Evolutionary conservation across 1,140 invertebrate species (phyloP), one percentile per base, ranked within the genome.

Genomic region (Batillaria attramentaria): DNA sequence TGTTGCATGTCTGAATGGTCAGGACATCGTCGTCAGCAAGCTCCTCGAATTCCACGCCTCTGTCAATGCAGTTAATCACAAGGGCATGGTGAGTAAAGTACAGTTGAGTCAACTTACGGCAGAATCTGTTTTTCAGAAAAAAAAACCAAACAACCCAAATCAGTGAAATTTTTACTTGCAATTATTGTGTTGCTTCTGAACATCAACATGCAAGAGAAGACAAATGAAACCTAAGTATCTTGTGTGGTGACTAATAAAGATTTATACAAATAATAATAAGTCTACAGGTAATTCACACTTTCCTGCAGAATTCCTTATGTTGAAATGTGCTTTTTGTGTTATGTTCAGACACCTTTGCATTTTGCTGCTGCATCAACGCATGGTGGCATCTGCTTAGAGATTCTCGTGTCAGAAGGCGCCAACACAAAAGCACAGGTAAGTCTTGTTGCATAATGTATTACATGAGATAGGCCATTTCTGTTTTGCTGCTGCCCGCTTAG

Each of bases 261-360:
- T n/a, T n/a, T n/a, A n/a, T n/a, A n/a, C n/a, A n/a, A n/a, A n/a
- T n/a, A n/a, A n/a, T n/a, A n/a, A n/a, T n/a, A n/a, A n/a, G n/a
- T n/a, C n/a, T n/a, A n/a, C n/a, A n/a, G n/a, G n/a, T n/a, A n/a
- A n/a, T n/a, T n/a, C n/a, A n/a, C n/a, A n/a, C n/a, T n/a, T 62
- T 62, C 10, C 8, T n/a, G 33, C 33, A 31, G 10, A 24, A 4
- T 62, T 13, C 8, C 33, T 39, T 41, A 42, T 72, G 42, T 72
- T 72, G 37, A 66, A 10, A 37, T 77, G 78, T 81, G 39, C 77
- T 69, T 42, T 88, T 88, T n/a, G n/a, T n/a, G n/a, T n/a, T n/a
- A n/a, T n/a, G n/a, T n/a, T 62, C 91, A 94, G 89, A 94, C 93
- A 3, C 93, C 94, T 0, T 84, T 94, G 28, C 94, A 95, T 84